Evolutionary conservation across 2,113 vertebrate genomes (phyloP).

Genomic region (Gopherus evgoodei): DNA sequence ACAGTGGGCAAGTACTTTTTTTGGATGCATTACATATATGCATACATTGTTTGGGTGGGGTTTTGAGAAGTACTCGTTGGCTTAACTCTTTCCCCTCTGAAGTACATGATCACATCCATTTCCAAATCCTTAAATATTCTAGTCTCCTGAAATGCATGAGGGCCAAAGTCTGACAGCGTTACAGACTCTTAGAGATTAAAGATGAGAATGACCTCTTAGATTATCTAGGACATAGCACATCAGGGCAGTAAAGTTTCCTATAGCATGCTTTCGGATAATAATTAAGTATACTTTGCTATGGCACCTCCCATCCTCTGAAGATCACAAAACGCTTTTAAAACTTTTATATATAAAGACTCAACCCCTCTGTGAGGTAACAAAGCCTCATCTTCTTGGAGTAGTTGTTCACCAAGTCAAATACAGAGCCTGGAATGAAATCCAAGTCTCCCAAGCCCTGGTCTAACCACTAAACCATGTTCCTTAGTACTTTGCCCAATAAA

Average conservation of each 20-base stretch:
- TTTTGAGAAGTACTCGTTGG: neutral
- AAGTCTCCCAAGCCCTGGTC: neutral
- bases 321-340: neutral
- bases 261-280: neutral
- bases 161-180: neutral
- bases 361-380: neutral
- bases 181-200: neutral
- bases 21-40: accelerated
- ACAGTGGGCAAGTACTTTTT: accelerated
- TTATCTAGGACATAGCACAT: neutral
- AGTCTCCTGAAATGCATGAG: neutral
- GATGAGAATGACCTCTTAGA: neutral
- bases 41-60: accelerated
- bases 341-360: constrained; percentile 2
- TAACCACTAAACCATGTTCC: neutral
- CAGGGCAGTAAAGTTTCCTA: neutral
- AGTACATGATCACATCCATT: neutral
- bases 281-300: neutral
- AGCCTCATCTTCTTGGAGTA: neutral
- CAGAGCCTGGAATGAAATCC: neutral
- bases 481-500: neutral
- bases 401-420: too few species aligned
- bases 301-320: neutral
- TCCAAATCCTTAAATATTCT: neutral
- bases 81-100: neutral